phyloP scores from a whole-genome alignment of 2,113 vertebrate genomes.

The Nannobrachium achirus region DNA sequence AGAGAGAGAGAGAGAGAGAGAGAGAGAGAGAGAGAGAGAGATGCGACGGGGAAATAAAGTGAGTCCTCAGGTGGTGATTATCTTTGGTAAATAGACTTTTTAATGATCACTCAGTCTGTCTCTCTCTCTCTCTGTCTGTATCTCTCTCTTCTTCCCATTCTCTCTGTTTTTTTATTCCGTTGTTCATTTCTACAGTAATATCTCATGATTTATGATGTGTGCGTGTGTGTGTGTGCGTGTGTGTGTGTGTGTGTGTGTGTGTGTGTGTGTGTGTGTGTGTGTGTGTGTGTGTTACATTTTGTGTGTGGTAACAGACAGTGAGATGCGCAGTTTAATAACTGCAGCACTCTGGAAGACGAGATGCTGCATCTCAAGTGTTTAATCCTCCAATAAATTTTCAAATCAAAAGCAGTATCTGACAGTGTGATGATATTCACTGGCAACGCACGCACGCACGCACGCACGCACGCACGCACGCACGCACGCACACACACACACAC shows the following conservation, averaged over 20 bases:
- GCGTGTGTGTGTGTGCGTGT: constrained; percentile 27
- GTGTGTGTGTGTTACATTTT: too few species aligned
- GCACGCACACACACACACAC: not conserved
- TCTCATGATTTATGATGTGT: constrained; percentile 30
- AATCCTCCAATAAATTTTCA: too few species aligned
- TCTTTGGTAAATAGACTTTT: constrained; percentile 52
- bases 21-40: not conserved
- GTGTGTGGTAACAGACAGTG: constrained; percentile 40
- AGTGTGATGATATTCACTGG: constrained; percentile 62
- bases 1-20: constrained; percentile 14
- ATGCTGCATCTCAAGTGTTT: too few species aligned
- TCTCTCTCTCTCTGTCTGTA: constrained; percentile 9
- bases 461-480: not conserved
- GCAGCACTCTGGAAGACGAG: too few species aligned
- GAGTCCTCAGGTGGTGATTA: constrained; percentile 53
- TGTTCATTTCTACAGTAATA: constrained; percentile 32
- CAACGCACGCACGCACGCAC: constrained; percentile 27
- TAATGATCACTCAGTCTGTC: constrained; percentile 46
- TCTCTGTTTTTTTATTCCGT: constrained; percentile 1
- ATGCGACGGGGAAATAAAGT: constrained; percentile 48
- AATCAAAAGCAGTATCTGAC: constrained; percentile 62
- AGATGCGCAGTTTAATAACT: constrained; percentile 36
- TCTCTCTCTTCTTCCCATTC: not conserved
- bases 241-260: constrained; percentile 48
- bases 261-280: constrained; percentile 3